Base-by-base conservation (phyloP, 2,113 vertebrate genomes). In the Syngnathus typhle region DNA sequence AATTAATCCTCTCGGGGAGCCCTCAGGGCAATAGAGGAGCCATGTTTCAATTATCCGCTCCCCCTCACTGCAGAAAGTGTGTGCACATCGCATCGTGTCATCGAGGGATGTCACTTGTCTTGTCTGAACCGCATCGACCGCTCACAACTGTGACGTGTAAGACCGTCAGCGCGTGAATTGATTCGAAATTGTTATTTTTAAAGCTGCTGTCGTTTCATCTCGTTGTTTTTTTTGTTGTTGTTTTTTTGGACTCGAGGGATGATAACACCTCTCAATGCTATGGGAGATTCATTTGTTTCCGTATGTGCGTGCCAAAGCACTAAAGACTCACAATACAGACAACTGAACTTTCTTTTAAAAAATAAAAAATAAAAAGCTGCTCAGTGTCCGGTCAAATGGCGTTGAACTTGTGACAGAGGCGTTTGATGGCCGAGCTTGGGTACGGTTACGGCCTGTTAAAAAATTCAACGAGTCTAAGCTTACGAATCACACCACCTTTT, bases 401-500 rank as follows among this genome's bases (percentile, higher is more conserved):
- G 43, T 44, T 46, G 37, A 63, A 65, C 68, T 60, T 66, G 38
- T 47, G 76, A 73, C 72, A 65, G 65, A 77, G n/a, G 62, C 63
- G 70, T 67, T 55, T 7, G 49, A 52, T 18, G 10, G 7, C 43
- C 21, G 0, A 47, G 21, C 41, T 64, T 9, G 11, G 74, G 75
- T 83, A 64, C 54, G 62, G 67, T 87, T 87, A 80, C 82, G 62
- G 65, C 21, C 69, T 71, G 58, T 70, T 87, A 0, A 85, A 88
- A 84, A 80, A 87, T 88, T 86, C 72, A 84, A 67, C 12, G 36
- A 64, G 67, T 71, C 70, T 77, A 74, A 75, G 77, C 75, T 73
- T 59, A 71, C 74, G 70, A 68, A 81, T 87, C 82, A 74, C 74
- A 46, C 79, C 75, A 80, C 71, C 80, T 84, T 78, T 81, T 83